Evolutionary conservation across 2,797 vertebrate genomes (phyloP).

Genomic region (Hippoglossus hippoglossus): DNA sequence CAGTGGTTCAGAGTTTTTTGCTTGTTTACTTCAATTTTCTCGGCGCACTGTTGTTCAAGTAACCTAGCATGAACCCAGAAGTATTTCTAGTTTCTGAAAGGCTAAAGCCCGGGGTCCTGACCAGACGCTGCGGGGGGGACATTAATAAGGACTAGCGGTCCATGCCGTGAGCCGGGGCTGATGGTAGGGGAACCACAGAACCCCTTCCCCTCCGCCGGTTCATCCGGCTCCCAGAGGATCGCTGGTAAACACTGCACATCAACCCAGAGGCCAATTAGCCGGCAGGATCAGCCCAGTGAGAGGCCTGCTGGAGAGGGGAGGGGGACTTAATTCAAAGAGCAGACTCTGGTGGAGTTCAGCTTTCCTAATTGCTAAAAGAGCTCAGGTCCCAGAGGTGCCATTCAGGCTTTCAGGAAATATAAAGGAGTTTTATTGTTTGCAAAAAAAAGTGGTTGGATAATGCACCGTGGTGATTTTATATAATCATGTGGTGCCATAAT

Average conservation of each 20-base stretch:
- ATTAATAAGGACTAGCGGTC: constrained; percentile 54
- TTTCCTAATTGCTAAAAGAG: constrained; percentile 76
- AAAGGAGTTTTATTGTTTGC: constrained; percentile 66
- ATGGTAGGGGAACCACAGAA: constrained; percentile 43
- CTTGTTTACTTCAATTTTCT: constrained; percentile 11
- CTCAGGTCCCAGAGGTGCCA: constrained; percentile 58
- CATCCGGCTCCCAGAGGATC: constrained; percentile 58
- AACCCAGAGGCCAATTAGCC: constrained; percentile 81
- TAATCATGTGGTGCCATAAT: constrained; percentile 43
- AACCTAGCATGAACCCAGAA: constrained; percentile 38
- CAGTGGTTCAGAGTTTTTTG: neutral
- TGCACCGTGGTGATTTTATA: constrained; percentile 53
- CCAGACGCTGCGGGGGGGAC: constrained; percentile 47
- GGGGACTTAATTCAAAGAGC: constrained; percentile 79
- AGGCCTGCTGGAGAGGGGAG: constrained; percentile 53
- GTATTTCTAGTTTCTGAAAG: constrained; percentile 34
- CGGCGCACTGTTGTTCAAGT: constrained; percentile 7
- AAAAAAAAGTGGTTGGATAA: constrained; percentile 38
- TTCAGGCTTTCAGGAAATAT: constrained; percentile 71
- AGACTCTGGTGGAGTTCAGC: constrained; percentile 71
- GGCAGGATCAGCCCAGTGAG: constrained; percentile 64
- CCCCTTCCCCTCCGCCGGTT: constrained; percentile 58
- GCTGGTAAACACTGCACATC: constrained; percentile 74
- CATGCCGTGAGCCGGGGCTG: constrained; percentile 45
- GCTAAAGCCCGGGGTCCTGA: constrained; percentile 29